These are phyloP conservation scores for Pardosa pseudoannulata DNA, from an alignment of 2,888 invertebrate species.

Conservation along the genomic window DNA sequence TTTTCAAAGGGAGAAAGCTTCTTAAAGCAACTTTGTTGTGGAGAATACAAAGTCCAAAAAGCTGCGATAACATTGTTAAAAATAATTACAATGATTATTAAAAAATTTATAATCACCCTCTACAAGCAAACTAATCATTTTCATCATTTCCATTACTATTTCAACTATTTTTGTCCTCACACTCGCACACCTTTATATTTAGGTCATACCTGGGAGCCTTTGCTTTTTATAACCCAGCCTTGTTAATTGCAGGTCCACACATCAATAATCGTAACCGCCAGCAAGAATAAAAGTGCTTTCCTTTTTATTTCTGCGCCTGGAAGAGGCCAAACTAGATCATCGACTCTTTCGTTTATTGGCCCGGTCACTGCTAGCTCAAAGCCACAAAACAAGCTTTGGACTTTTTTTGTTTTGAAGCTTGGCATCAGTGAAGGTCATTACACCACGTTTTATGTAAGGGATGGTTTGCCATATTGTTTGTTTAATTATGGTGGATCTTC, in stretches of 20 bases:
- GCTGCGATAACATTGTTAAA: slow-evolving; percentile 9
- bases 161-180: slow-evolving; percentile 1
- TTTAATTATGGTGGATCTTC: no score
- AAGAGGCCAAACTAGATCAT: slow-evolving; percentile 4
- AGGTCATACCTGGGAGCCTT: slow-evolving; percentile 3
- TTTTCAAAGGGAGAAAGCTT: not conserved
- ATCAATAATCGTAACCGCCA: slow-evolving; percentile 15
- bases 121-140: not conserved
- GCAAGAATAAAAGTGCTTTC: slow-evolving; percentile 9
- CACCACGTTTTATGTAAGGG: not conserved
- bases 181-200: slow-evolving; percentile 8
- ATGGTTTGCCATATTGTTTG: not conserved
- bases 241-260: slow-evolving; percentile 8
- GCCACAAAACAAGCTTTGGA: not conserved
- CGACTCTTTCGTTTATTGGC: slow-evolving; percentile 9
- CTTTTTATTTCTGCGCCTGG: not conserved
- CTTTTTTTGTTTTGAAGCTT: not conserved
- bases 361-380: slow-evolving; percentile 12
- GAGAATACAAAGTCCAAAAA: not conserved
- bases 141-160: not conserved
- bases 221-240: slow-evolving; percentile 11
- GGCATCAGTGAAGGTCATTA: slow-evolving; percentile 8
- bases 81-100: not conserved
- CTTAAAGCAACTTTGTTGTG: not conserved
- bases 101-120: not conserved